Evolutionary conservation across 2,113 vertebrate species (phyloP), one percentile per base, ranked within the genome.

Genomic region (Semicossyphus pulcher): DNA sequence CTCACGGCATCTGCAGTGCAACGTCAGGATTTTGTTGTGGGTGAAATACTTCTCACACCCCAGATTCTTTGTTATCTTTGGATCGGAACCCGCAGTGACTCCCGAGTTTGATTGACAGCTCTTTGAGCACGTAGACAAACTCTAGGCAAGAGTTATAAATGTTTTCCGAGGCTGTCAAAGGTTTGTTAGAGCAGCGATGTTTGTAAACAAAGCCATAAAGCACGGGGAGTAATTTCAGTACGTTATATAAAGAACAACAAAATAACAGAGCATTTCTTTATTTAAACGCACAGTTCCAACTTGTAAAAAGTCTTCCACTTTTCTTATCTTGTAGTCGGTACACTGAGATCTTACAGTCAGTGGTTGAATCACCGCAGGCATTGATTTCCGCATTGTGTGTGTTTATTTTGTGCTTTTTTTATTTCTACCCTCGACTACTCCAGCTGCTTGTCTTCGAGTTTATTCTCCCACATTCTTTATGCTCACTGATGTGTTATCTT

Each of bases 311-410:
- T 15, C 12, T 29, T 39, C 21, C 28, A n/a, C 32, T 51, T 68
- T 47, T 59, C 31, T 53, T 41, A 39, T 62, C 23, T 39, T 59
- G 15, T n/a, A 31, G 15, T 48, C 69, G 69, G 18, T 57, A 57
- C 64, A 5, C 31, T 26, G 32, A 29, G 21, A 67, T 66, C 31
- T 41, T 26, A 48, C 34, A 41, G 53, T 62, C 59, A n/a, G 20
- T 18, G 62, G 51, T 47, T 31, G 26, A 72, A 45, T 59, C 73
- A 77, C 39, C 52, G 73, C 58, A 71, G 34, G 16, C 56, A 26
- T 25, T 48, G 47, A 51, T 37, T 26, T 72, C 47, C 59, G 67
- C 21, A 21, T 54, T 25, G 47, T 47, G 10, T 1, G 2, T 36
- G 11, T 21, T 37, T 51, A 7, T 14, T 60, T 7, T n/a, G 12